Evolutionary conservation across 2,113 vertebrate species (phyloP).

Genomic region (Oreochromis spilurus): DNA sequence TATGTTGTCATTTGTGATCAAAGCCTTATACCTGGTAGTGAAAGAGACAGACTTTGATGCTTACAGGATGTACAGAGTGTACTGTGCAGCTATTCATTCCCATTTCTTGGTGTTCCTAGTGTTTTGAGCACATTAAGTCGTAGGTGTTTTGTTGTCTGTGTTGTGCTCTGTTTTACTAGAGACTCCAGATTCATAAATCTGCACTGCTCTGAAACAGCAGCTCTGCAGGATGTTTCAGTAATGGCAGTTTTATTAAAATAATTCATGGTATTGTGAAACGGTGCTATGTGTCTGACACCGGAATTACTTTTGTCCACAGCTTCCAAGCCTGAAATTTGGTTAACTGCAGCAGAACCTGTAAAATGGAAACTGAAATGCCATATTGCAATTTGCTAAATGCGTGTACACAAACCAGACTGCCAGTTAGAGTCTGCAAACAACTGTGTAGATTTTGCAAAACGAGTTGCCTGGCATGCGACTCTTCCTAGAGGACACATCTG

Average conservation of each 20-base stretch:
- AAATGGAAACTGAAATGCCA: background rate
- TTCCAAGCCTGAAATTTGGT: background rate
- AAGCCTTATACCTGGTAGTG: background rate
- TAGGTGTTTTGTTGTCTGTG: background rate
- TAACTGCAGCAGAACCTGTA: background rate
- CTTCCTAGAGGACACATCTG: background rate
- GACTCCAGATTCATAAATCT: background rate
- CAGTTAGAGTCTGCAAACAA: background rate
- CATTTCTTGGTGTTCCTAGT: background rate
- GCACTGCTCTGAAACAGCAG: background rate
- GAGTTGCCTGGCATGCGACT: background rate
- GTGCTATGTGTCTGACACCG: background rate
- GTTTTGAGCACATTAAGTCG: background rate
- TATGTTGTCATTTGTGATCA: background rate
- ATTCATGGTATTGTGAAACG: background rate
- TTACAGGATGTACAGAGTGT: background rate
- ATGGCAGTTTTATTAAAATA: background rate
- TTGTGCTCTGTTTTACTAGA: background rate
- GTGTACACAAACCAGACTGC: background rate
- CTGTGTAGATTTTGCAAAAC: background rate
- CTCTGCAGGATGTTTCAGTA: background rate
- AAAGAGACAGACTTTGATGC: background rate
- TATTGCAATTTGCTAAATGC: constrained; percentile 10
- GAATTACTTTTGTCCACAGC: background rate
- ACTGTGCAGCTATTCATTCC: background rate